Percentiles rank a stretch among this genome's conserved stretches.
Conservation (phyloP, 2,797 vertebrate species). For the Anisognathus igniventris region DNA sequence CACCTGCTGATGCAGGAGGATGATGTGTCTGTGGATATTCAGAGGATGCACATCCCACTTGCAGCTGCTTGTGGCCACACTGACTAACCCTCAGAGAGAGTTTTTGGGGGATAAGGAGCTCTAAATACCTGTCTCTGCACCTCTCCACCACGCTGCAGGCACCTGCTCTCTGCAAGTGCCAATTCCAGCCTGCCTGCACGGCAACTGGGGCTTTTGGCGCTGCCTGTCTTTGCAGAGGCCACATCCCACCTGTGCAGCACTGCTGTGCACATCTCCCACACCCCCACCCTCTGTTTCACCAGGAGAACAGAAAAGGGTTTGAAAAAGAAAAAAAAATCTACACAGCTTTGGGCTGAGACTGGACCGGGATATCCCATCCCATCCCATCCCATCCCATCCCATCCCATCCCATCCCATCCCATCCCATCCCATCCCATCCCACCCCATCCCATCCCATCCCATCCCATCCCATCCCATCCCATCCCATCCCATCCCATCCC, state of each 20-base stretch:
- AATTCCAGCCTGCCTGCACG: background rate
- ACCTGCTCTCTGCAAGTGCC: background rate
- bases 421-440: background rate
- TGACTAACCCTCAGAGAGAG: background rate
- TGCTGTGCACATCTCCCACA: fast-evolving
- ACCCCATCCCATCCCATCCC: background rate
- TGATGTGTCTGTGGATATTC: too few relatives aligned
- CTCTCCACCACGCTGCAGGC: fast-evolving
- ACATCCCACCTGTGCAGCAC: fast-evolving
- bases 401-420: background rate
- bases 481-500: background rate
- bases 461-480: background rate
- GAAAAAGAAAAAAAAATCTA: background rate
- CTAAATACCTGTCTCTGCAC: background rate
- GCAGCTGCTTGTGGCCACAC: background rate
- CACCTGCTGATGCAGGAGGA: background rate
- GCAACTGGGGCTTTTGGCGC: background rate
- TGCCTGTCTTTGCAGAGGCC: background rate
- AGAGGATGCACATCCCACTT: background rate
- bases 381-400: background rate
- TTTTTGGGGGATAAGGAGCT: fast-evolving
- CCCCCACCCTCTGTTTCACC: fast-evolving
- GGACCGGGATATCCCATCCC: background rate
- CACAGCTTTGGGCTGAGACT: background rate
- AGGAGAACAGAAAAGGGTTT: background rate